A percentile compares a stretch with the other conserved stretches of the same genome.
Evolutionary conservation across 2,888 invertebrate genomes (phyloP).

Genomic region (Cantharis nigra): DNA sequence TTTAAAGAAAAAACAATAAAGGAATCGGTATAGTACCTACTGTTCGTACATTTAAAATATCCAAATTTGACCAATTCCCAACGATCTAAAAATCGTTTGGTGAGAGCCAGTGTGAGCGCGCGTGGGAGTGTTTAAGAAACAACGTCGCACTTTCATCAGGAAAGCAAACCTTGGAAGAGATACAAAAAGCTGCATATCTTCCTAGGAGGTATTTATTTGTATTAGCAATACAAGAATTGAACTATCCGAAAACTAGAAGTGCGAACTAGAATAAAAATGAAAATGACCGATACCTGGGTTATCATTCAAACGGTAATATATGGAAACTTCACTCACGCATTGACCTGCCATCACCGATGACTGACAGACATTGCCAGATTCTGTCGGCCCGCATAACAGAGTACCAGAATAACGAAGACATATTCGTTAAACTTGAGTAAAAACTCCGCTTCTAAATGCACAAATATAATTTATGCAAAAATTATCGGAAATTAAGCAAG

Average conservation of each 20-base stretch:
- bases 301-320: neutral
- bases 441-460: slow-evolving; percentile 1
- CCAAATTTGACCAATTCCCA: neutral
- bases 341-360: slow-evolving; percentile 38
- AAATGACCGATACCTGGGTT: slow-evolving; percentile 14
- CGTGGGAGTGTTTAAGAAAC: slow-evolving; percentile 47
- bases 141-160: slow-evolving; percentile 39
- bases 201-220: slow-evolving; percentile 6
- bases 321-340: slow-evolving; percentile 2
- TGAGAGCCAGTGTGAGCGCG: slow-evolving; percentile 12
- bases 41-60: neutral
- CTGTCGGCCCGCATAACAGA: slow-evolving; percentile 37
- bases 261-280: neutral
- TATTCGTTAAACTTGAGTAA: neutral
- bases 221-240: neutral
- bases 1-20: neutral
- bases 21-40: neutral
- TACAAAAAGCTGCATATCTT: neutral
- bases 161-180: slow-evolving; percentile 24
- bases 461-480: slow-evolving; percentile 51
- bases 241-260: slow-evolving; percentile 3
- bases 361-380: slow-evolving; percentile 51
- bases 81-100: neutral
- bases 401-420: slow-evolving; percentile 32
- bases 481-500: slow-evolving; percentile 53